Percentiles rank a stretch among this genome's conserved stretches.
phyloP scores from a whole-genome alignment of 1,140 invertebrate species.

The Neodiprion fabricii region DNA sequence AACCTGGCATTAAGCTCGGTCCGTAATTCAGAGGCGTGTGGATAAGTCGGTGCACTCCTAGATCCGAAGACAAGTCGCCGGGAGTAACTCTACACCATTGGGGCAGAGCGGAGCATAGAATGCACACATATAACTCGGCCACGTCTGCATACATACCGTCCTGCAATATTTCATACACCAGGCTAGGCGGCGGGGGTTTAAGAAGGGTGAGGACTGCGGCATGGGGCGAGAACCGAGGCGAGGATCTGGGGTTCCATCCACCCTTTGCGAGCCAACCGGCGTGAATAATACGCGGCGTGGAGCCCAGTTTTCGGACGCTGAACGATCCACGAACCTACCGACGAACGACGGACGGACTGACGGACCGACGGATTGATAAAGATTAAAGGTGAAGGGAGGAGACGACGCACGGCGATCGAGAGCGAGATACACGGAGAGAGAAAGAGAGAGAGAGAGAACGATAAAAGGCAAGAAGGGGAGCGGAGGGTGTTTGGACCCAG shows the following conservation, averaged over 20 bases:
- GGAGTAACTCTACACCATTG: neutral
- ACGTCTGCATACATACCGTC: neutral
- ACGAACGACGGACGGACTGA: slow-evolving; percentile 11
- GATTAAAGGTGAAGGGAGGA: slow-evolving; percentile 61
- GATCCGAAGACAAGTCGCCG: neutral
- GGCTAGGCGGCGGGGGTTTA: neutral
- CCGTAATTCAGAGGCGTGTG: neutral
- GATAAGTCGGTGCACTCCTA: neutral
- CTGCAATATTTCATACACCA: neutral
- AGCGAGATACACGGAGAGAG: neutral
- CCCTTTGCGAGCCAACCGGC: slow-evolving; percentile 48
- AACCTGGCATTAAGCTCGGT: neutral
- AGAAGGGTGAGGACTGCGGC: neutral
- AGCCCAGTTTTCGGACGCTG: slow-evolving; percentile 31
- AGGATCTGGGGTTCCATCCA: neutral
- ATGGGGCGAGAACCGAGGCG: neutral
- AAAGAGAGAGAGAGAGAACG: slow-evolving; percentile 10
- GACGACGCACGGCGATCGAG: slow-evolving; percentile 31
- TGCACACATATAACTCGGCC: neutral
- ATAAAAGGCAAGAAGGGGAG: slow-evolving; percentile 21
- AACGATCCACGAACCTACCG: neutral
- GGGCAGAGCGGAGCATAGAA: neutral
- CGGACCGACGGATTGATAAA: slow-evolving; percentile 60
- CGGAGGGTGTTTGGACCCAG: slow-evolving; percentile 54
- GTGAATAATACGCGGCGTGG: slow-evolving; percentile 57